phyloP scores from a whole-genome alignment of 2,797 vertebrate species.

The Rhinophrynus dorsalis region DNA sequence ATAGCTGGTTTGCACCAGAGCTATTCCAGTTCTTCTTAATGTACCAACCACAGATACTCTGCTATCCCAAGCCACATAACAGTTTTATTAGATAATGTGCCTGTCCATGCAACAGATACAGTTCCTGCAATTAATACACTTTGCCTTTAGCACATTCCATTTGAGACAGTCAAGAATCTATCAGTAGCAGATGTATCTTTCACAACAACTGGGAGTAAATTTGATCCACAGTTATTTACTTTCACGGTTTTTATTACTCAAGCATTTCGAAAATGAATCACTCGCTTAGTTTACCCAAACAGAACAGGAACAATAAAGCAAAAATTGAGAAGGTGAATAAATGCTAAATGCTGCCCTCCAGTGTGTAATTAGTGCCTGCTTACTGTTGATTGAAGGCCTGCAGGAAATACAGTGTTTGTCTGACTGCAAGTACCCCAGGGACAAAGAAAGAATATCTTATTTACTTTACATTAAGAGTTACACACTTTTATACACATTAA shows the following conservation, averaged over 20 bases:
- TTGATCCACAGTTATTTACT: conserved; percentile 17
- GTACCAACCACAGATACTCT: too few species aligned
- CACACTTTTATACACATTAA: too few species aligned
- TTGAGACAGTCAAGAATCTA: not conserved
- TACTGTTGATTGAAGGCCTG: conserved; percentile 20
- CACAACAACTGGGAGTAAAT: conserved; percentile 8
- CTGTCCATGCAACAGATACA: not conserved
- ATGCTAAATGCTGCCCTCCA: conserved; percentile 5
- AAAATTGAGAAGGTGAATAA: conserved; percentile 4
- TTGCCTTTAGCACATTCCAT: conserved; percentile 17
- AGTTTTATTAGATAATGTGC: too few species aligned
- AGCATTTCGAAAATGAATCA: conserved; percentile 2
- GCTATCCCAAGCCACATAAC: too few species aligned
- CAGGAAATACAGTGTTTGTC: not conserved
- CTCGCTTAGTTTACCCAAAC: not conserved
- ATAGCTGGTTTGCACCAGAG: too few species aligned
- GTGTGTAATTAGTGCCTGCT: conserved; percentile 14
- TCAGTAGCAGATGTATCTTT: not conserved
- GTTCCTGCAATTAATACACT: conserved; percentile 9
- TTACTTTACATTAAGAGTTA: conserved; percentile 10
- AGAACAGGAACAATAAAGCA: conserved; percentile 15
- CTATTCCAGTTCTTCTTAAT: too few species aligned
- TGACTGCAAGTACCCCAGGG: not conserved
- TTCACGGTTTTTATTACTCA: not conserved
- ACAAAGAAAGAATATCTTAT: conserved; percentile 8